Percentiles rank a stretch among this genome's conserved stretches.
phyloP scores from a whole-genome alignment of 2,113 vertebrate genomes.

The Siniperca chuatsi region DNA sequence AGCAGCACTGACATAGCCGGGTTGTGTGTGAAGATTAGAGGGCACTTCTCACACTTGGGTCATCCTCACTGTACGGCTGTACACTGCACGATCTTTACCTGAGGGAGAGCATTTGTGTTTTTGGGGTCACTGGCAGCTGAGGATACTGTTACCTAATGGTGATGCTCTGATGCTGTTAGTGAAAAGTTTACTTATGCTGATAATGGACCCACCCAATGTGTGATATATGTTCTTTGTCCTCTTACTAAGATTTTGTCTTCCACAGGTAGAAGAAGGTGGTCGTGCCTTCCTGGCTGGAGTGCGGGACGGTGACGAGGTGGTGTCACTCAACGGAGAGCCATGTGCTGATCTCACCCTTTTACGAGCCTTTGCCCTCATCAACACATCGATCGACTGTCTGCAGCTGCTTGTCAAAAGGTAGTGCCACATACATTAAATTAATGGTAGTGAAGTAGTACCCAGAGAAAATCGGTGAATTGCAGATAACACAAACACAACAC shows the following conservation, averaged over 20 bases:
- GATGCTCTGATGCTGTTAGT: not conserved
- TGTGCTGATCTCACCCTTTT: conserved; percentile 90
- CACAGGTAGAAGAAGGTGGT: conserved; percentile 84
- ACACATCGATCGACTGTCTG: conserved; percentile 87
- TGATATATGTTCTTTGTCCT: not conserved
- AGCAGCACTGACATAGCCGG: not conserved
- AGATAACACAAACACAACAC: not conserved
- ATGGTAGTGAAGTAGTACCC: not conserved
- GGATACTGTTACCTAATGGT: not conserved
- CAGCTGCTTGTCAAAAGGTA: conserved; percentile 96
- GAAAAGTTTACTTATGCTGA: not conserved
- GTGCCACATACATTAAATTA: not conserved
- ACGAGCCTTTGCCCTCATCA: conserved; percentile 88
- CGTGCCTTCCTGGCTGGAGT: conserved; percentile 89
- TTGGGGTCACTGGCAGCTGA: not conserved
- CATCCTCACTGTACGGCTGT: not conserved
- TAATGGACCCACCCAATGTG: not conserved
- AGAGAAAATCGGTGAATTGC: not conserved
- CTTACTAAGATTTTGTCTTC: conserved; percentile 3
- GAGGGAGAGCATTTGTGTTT: not conserved
- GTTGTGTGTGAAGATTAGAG: not conserved
- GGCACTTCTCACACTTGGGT: not conserved
- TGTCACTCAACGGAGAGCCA: conserved; percentile 92
- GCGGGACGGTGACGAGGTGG: conserved; percentile 91
- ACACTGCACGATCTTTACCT: not conserved